Conservation (phyloP, 1,140 invertebrate genomes). For the Papilio aristodemus region DNA sequence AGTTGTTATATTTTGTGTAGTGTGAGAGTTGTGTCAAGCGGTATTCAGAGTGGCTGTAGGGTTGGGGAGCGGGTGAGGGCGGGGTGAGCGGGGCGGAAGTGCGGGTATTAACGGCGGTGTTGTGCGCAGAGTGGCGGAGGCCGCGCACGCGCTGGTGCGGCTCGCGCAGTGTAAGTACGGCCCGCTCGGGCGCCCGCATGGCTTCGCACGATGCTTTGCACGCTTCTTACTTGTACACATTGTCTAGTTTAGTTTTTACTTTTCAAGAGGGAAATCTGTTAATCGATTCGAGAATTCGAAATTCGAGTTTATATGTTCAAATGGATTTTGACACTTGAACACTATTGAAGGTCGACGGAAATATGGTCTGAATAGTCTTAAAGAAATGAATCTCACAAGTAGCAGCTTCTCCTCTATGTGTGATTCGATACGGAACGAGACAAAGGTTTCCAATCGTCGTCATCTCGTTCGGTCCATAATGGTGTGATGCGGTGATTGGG, state of each 20-base stretch:
- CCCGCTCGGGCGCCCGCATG: slow-evolving; percentile 43
- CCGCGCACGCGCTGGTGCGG: slow-evolving; percentile 91
- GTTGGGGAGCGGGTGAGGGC: slow-evolving; percentile 34
- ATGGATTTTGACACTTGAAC: background rate
- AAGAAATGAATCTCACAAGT: background rate
- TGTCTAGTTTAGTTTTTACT: background rate
- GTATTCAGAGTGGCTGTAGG: slow-evolving; percentile 22
- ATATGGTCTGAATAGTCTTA: background rate
- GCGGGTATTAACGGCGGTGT: slow-evolving; percentile 59
- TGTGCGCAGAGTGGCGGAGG: slow-evolving; percentile 68
- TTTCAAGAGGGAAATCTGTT: slow-evolving; percentile 4
- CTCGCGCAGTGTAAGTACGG: slow-evolving; percentile 92
- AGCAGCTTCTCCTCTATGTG: background rate
- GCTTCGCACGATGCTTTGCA: slow-evolving; percentile 46
- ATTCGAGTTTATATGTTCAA: background rate
- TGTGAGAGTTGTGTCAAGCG: background rate
- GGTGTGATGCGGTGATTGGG: slow-evolving; percentile 34
- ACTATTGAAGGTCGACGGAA: background rate
- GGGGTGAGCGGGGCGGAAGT: slow-evolving; percentile 37
- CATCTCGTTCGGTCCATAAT: slow-evolving; percentile 24
- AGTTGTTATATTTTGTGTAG: no score
- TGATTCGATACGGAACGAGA: background rate
- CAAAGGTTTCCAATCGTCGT: background rate
- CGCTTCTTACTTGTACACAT: slow-evolving; percentile 26
- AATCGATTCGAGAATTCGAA: background rate